Percentiles rank a stretch among this genome's conserved stretches.
Conservation (phyloP, 2,113 vertebrate species). For the Pongo pygmaeus region DNA sequence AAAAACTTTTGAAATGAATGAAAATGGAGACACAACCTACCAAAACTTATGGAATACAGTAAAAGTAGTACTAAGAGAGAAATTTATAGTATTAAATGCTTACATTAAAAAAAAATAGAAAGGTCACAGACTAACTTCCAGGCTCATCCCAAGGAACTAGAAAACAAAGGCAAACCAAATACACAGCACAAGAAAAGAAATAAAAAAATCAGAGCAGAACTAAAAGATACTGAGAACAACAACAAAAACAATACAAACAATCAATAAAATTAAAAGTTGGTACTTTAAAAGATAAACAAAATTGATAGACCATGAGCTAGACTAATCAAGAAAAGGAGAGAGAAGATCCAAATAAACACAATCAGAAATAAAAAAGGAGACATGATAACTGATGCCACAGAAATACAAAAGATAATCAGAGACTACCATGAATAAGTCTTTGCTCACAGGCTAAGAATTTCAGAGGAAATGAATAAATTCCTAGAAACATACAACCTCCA, state of each 20-base stretch:
- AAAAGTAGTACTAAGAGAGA: not conserved
- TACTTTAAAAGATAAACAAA: not conserved
- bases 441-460: too few relatives aligned
- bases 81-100: not conserved
- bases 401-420: not conserved
- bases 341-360: not conserved
- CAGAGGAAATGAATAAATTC: too few relatives aligned
- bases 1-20: not conserved
- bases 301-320: not conserved
- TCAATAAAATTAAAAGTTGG: not conserved
- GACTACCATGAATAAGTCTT: not conserved
- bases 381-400: not conserved
- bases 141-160: not conserved
- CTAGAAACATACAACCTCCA: too few relatives aligned
- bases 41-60: not conserved
- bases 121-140: not conserved
- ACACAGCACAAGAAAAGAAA: not conserved
- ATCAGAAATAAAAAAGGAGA: not conserved
- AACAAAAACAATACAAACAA: not conserved
- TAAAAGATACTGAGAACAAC: not conserved
- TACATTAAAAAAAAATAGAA: not conserved
- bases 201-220: not conserved
- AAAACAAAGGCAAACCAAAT: not conserved
- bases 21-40: not conserved
- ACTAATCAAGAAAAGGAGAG: not conserved